These are phyloP conservation scores for Hystrix cristata DNA, from an alignment of 2,113 vertebrate species.

Conservation along the genomic window DNA sequence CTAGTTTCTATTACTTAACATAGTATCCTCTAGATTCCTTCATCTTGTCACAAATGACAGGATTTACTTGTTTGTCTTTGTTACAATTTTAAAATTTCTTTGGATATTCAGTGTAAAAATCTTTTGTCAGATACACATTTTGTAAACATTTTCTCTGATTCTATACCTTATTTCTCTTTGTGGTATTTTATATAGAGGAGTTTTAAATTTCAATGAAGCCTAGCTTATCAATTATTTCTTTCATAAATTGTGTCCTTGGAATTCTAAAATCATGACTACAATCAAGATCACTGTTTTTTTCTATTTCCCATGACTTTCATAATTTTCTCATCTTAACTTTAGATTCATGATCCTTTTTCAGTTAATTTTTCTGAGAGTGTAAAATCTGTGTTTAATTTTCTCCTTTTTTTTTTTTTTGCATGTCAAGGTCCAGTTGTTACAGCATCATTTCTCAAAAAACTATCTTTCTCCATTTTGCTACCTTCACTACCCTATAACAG, in stretches of 20 bases:
- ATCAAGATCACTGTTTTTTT: neutral
- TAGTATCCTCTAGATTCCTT: neutral
- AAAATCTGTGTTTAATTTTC: neutral
- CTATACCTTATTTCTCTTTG: neutral
- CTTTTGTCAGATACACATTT: neutral
- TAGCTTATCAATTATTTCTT: conserved; percentile 9
- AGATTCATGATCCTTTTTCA: neutral
- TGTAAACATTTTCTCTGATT: neutral
- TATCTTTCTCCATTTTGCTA: neutral
- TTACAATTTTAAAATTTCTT: neutral
- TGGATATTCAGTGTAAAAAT: neutral
- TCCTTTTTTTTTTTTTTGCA: neutral
- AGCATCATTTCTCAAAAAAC: neutral
- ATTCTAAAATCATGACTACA: conserved; percentile 13
- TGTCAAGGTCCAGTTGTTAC: neutral
- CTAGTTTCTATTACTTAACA: neutral
- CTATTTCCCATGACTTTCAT: neutral
- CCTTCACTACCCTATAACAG: neutral
- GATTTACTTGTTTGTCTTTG: neutral
- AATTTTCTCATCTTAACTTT: neutral
- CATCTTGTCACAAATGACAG: neutral
- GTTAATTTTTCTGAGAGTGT: neutral
- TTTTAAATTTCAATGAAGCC: conserved; percentile 27
- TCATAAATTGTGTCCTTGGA: neutral
- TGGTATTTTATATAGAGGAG: neutral